Conservation (phyloP, 2,797 vertebrate genomes). For the Pseudochirops corinnae region DNA sequence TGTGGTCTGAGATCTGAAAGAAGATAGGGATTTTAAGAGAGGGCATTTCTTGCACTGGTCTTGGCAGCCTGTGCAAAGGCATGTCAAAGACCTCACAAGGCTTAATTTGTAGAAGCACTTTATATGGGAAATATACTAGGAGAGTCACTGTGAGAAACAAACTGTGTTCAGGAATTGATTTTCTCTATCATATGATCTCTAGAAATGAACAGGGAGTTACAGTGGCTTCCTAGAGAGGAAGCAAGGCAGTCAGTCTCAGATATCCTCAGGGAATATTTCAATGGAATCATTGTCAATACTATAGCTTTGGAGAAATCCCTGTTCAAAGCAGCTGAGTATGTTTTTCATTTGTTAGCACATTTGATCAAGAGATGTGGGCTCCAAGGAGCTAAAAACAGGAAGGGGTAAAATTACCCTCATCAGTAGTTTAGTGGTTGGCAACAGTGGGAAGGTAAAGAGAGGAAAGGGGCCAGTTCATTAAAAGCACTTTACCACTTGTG, state of each 20-base stretch:
- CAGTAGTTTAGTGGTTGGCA: background rate
- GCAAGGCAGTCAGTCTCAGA: background rate
- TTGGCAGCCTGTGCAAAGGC: background rate
- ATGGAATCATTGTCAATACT: background rate
- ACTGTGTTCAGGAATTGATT: background rate
- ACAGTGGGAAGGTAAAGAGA: background rate
- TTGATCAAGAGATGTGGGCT: background rate
- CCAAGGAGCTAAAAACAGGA: background rate
- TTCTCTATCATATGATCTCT: background rate
- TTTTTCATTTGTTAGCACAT: background rate
- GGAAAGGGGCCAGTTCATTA: background rate
- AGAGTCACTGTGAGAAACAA: background rate
- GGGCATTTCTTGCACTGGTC: background rate
- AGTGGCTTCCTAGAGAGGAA: background rate
- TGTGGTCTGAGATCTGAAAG: background rate
- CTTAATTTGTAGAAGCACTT: background rate
- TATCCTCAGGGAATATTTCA: constrained; percentile 6
- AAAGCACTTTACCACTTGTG: constrained; percentile 28
- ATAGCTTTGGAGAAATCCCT: background rate
- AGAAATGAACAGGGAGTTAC: background rate
- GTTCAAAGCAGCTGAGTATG: background rate
- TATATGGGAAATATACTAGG: background rate
- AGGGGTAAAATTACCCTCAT: background rate
- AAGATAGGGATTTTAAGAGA: background rate
- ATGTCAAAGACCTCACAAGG: background rate